These are phyloP conservation scores for Neodon shergylaensis DNA, from an alignment of 2,113 vertebrate species.

Conservation along the genomic window DNA sequence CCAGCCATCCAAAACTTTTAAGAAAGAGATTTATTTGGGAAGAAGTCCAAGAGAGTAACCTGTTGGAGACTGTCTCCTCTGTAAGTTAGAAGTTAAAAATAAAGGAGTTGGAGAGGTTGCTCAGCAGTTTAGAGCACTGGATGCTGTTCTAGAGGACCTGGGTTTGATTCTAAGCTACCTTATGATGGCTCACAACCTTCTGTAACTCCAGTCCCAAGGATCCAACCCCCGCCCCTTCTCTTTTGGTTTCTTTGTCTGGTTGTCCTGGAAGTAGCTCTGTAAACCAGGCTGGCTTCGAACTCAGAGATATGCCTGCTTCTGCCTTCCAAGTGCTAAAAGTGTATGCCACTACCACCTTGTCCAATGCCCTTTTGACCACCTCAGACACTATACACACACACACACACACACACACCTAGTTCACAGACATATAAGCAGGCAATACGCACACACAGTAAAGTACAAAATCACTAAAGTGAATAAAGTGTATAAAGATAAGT, in stretches of 20 bases:
- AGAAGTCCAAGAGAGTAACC: not conserved
- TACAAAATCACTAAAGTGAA: not conserved
- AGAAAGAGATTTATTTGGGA: no score
- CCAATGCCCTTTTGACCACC: not conserved
- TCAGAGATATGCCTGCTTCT: no score
- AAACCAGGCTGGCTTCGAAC: no score
- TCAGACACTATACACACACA: not conserved
- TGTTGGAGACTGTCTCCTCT: not conserved
- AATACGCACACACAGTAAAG: not conserved
- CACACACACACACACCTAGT: not conserved
- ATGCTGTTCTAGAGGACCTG: not conserved
- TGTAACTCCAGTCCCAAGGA: not conserved
- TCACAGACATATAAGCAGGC: not conserved
- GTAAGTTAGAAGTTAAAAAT: constrained; percentile 4
- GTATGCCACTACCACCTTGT: no score
- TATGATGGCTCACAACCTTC: not conserved
- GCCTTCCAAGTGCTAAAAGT: no score
- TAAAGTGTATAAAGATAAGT: not conserved
- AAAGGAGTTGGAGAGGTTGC: not conserved
- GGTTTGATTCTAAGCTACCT: not conserved
- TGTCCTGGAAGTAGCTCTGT: no score
- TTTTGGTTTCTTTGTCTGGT: no score
- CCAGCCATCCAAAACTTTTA: no score
- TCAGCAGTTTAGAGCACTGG: not conserved
- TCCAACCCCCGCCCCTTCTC: not conserved